These are phyloP conservation scores for Mycalesis mineus DNA, from an alignment of 2,888 invertebrate species.

Conservation along the genomic window DNA sequence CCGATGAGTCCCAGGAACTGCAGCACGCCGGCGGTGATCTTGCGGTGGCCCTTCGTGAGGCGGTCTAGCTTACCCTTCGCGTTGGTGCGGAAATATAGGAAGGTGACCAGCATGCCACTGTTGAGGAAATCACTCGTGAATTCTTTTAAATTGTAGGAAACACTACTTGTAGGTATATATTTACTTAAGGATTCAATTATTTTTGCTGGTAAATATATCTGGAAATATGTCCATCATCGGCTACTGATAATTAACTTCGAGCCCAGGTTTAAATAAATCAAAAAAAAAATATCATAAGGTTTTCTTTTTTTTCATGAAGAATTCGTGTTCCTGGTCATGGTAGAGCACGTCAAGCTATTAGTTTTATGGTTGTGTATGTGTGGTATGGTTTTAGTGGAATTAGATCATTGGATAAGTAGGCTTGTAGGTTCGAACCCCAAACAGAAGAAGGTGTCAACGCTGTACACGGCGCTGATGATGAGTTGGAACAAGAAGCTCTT, in stretches of 20 bases:
- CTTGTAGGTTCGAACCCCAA: slow-evolving; percentile 66
- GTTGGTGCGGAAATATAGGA: slow-evolving; percentile 88
- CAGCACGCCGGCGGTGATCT: slow-evolving; percentile 79
- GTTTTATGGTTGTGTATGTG: too few relatives aligned
- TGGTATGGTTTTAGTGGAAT: too few relatives aligned
- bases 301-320: too few relatives aligned
- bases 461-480: slow-evolving; percentile 87
- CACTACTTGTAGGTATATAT: neutral
- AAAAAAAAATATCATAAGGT: too few relatives aligned
- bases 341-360: too few relatives aligned
- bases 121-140: neutral
- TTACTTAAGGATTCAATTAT: too few relatives aligned
- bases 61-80: slow-evolving; percentile 84
- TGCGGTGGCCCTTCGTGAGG: slow-evolving; percentile 80
- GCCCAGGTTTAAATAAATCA: too few relatives aligned
- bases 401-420: too few relatives aligned
- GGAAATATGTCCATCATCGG: too few relatives aligned
- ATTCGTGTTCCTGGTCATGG: too few relatives aligned
- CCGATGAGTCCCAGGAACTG: slow-evolving; percentile 87
- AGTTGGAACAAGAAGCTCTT: slow-evolving; percentile 89
- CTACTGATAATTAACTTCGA: too few relatives aligned
- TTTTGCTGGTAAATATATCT: too few relatives aligned
- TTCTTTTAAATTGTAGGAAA: neutral
- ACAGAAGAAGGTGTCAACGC: slow-evolving; percentile 91
- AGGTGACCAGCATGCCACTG: slow-evolving; percentile 90